phyloP scores from a whole-genome alignment of 2,888 invertebrate species.

The Volucella inanis region DNA sequence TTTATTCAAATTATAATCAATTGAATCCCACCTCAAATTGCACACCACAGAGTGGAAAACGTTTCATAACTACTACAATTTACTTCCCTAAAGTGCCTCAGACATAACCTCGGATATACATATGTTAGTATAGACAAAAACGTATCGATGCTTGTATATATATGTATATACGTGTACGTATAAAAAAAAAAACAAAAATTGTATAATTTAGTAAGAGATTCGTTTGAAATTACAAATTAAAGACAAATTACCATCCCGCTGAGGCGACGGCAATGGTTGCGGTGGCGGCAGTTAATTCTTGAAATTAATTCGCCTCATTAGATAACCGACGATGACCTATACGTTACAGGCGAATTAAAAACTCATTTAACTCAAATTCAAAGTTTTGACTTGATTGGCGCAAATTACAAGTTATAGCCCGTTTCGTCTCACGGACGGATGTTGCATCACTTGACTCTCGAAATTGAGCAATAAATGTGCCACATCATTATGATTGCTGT shows the following conservation, averaged over 20 bases:
- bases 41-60: conserved; percentile 44
- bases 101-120: no score
- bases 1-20: conserved; percentile 52
- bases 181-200: background rate
- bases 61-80: conserved; percentile 44
- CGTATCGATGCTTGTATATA: no score
- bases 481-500: conserved; percentile 71
- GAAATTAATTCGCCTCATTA: conserved; percentile 73
- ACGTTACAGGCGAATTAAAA: conserved; percentile 72
- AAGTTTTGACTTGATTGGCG: conserved; percentile 70
- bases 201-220: conserved; percentile 44
- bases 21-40: conserved; percentile 46
- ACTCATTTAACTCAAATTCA: conserved; percentile 67
- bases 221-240: conserved; percentile 67
- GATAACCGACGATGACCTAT: conserved; percentile 72
- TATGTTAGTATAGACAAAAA: no score
- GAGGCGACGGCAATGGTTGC: background rate
- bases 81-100: background rate
- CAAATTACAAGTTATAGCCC: conserved; percentile 67
- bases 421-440: conserved; percentile 58
- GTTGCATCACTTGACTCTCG: conserved; percentile 67
- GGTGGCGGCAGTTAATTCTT: conserved; percentile 42
- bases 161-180: background rate
- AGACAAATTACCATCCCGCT: conserved; percentile 66
- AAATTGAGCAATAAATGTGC: conserved; percentile 74